Percentiles rank a stretch among this genome's conserved stretches.
These are phyloP conservation scores for Protophormia terraenovae DNA, from an alignment of 2,888 invertebrate species.

Conservation along the genomic window DNA sequence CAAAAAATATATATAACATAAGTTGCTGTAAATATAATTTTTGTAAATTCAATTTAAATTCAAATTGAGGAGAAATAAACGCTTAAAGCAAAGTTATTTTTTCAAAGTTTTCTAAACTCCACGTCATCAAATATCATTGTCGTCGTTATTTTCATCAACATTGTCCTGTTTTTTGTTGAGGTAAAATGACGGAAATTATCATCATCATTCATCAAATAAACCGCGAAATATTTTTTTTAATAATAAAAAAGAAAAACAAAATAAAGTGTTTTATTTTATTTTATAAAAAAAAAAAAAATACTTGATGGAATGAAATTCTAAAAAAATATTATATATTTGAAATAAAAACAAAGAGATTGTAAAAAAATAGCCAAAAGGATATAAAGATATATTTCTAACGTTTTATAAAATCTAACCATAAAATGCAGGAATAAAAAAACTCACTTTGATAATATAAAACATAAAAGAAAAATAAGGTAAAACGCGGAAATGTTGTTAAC, in stretches of 20 bases:
- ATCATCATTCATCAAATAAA: constrained; percentile 39
- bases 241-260: constrained; percentile 5
- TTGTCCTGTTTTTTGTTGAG: not conserved
- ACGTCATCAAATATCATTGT: constrained; percentile 38
- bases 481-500: not conserved
- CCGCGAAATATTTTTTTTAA: constrained; percentile 53
- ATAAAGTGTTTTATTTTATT: constrained; percentile 16
- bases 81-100: constrained; percentile 80
- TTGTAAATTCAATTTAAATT: constrained; percentile 63
- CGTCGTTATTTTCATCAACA: not conserved
- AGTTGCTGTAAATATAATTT: not conserved
- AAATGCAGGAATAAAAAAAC: not conserved
- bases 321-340: constrained; percentile 35
- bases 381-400: constrained; percentile 33
- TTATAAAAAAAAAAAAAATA: constrained; percentile 23
- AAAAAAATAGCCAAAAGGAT: constrained; percentile 62
- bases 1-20: not conserved
- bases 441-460: not conserved
- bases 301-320: not conserved
- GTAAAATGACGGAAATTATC: not conserved
- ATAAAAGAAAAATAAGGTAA: not conserved
- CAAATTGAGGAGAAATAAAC: constrained; percentile 66
- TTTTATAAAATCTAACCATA: constrained; percentile 37
- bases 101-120: constrained; percentile 79
- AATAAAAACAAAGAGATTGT: constrained; percentile 56